Evolutionary conservation across 2,888 invertebrate genomes (phyloP).

Genomic region (Pyralis farinalis): DNA sequence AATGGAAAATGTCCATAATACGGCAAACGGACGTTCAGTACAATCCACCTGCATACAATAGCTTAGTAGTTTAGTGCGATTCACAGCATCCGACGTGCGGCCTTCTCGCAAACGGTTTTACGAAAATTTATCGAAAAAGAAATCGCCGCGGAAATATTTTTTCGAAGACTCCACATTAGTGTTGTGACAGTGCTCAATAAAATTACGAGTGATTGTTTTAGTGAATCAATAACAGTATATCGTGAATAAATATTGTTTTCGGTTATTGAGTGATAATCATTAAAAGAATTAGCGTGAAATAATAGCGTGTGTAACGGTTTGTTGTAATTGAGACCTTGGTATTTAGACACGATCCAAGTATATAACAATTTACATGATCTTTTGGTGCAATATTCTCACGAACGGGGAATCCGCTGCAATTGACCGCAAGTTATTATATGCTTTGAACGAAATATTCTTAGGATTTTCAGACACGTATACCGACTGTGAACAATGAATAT

Average conservation of each 20-base stretch:
- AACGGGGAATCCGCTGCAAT: constrained; percentile 21
- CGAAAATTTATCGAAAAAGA: constrained; percentile 31
- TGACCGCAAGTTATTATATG: constrained; percentile 7
- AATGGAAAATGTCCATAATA: constrained; percentile 74
- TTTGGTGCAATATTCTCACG: constrained; percentile 45
- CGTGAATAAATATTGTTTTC: not conserved
- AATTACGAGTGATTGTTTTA: constrained; percentile 14
- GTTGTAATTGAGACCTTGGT: constrained; percentile 37
- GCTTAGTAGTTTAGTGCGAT: constrained; percentile 69
- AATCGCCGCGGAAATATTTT: constrained; percentile 24
- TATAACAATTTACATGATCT: constrained; percentile 28
- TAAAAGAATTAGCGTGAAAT: constrained; percentile 25
- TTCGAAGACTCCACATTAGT: constrained; percentile 26
- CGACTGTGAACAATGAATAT: too few relatives aligned
- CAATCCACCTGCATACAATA: constrained; percentile 80
- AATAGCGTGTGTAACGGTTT: constrained; percentile 30
- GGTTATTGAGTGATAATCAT: not conserved
- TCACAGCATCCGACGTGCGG: constrained; percentile 73
- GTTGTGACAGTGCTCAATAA: constrained; percentile 25
- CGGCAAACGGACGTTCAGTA: constrained; percentile 60
- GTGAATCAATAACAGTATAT: not conserved
- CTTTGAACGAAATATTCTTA: too few relatives aligned
- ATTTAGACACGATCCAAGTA: constrained; percentile 41
- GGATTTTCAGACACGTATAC: too few relatives aligned
- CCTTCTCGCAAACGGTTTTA: constrained; percentile 44